phyloP scores from a whole-genome alignment of 2,888 invertebrate genomes.

The Ditula angustiorana region DNA sequence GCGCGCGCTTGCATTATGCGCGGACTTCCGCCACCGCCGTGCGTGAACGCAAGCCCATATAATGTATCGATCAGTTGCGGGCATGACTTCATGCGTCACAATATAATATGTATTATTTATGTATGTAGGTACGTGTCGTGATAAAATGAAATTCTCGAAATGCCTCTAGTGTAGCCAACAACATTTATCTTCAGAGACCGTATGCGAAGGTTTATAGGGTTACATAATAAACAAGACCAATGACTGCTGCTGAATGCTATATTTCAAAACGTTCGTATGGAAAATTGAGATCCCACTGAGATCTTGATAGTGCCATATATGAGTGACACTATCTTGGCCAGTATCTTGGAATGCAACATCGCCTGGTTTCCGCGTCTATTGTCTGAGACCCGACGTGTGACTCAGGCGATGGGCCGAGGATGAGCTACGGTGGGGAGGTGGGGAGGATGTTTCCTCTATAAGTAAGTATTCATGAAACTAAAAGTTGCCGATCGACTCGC shows the following conservation, averaged over 20 bases:
- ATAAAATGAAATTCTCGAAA: background rate
- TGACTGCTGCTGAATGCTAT: background rate
- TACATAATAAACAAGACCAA: background rate
- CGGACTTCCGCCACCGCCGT: conserved; percentile 17
- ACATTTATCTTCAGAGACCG: too few species aligned
- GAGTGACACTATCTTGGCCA: conserved; percentile 17
- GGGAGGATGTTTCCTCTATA: too few species aligned
- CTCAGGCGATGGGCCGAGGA: background rate
- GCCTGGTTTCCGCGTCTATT: conserved; percentile 18
- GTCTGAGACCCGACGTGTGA: conserved; percentile 1
- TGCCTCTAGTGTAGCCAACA: too few species aligned
- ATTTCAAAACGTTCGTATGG: background rate
- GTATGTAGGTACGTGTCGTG: too few species aligned
- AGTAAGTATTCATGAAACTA: too few species aligned
- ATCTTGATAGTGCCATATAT: background rate
- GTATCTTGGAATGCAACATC: background rate
- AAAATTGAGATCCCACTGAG: too few species aligned
- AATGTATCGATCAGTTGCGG: background rate
- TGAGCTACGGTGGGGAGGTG: too few species aligned
- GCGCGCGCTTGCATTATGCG: conserved; percentile 25
- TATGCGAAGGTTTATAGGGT: too few species aligned
- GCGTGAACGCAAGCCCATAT: conserved; percentile 1
- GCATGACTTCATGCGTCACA: background rate
- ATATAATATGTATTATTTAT: too few species aligned
- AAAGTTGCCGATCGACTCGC: too few species aligned